phyloP scores from a whole-genome alignment of 1,140 invertebrate genomes.

The Temnothorax curvispinosus region DNA sequence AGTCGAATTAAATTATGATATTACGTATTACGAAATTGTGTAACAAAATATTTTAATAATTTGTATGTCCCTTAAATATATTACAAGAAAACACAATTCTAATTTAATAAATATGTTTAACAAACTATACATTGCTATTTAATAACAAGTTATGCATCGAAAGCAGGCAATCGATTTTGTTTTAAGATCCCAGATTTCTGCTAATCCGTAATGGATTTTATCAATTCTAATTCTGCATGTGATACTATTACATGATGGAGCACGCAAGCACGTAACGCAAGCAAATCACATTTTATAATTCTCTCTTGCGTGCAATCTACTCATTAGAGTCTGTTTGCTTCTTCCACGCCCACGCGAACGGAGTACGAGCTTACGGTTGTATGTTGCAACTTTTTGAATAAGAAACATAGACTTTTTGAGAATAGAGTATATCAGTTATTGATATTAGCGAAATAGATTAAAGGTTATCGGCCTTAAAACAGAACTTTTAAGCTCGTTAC shows the following conservation, averaged over 20 bases:
- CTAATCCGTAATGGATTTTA: constrained; percentile 33
- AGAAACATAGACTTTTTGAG: neutral
- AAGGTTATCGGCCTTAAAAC: no score
- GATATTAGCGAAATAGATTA: neutral
- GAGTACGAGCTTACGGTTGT: neutral
- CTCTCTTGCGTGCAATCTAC: constrained; percentile 33
- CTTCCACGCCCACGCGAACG: constrained; percentile 18
- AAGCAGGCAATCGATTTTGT: neutral
- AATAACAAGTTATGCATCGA: neutral
- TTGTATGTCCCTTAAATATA: neutral
- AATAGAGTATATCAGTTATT: neutral
- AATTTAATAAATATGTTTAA: no score
- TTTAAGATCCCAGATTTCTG: constrained; percentile 1
- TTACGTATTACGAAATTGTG: neutral
- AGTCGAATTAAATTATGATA: neutral
- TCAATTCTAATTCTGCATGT: constrained; percentile 22
- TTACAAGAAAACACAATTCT: neutral
- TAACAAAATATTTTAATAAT: constrained; percentile 4
- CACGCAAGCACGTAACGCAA: neutral
- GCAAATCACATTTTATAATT: constrained; percentile 15
- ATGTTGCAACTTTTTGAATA: neutral
- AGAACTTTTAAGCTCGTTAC: no score
- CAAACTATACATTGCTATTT: neutral
- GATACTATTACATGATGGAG: neutral
- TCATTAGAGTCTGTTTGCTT: constrained; percentile 43